Percentiles rank a stretch among this genome's conserved stretches.
These are phyloP conservation scores for Mohoua ochrocephala DNA, from an alignment of 2,113 vertebrate genomes.

Conservation along the genomic window DNA sequence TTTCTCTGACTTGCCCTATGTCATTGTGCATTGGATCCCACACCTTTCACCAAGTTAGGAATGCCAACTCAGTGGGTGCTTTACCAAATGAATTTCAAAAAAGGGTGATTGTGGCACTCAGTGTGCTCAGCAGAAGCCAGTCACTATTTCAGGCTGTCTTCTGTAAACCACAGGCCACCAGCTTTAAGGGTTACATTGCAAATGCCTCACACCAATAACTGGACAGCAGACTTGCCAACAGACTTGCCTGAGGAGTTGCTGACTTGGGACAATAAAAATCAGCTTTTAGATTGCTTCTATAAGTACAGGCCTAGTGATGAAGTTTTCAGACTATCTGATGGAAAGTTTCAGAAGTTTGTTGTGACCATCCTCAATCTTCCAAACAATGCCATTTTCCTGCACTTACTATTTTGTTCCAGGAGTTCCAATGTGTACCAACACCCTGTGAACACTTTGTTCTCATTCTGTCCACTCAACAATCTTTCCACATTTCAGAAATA, in stretches of 20 bases:
- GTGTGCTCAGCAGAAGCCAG: not conserved
- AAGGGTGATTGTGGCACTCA: not conserved
- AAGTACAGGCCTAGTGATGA: not conserved
- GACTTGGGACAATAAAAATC: not conserved
- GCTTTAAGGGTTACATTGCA: not conserved
- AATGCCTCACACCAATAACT: not conserved
- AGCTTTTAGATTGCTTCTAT: not conserved
- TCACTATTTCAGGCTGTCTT: not conserved
- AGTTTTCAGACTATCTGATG: not conserved
- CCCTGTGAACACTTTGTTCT: not conserved
- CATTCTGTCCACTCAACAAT: not conserved
- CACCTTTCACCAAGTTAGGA: not conserved
- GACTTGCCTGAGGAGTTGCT: not conserved
- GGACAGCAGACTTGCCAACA: not conserved
- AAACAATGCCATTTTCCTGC: not conserved
- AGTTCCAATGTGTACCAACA: not conserved
- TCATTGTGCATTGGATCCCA: not conserved
- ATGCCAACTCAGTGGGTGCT: not conserved
- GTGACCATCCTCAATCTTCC: not conserved
- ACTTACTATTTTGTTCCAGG: not conserved
- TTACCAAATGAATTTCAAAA: not conserved
- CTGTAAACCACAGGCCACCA: not conserved
- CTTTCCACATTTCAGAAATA: not conserved
- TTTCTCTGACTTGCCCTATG: not conserved
- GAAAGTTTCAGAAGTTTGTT: not conserved